Percentiles rank a stretch among this genome's conserved stretches.
Conservation (phyloP, 1,140 invertebrate genomes). For the Drosophila obscura region DNA sequence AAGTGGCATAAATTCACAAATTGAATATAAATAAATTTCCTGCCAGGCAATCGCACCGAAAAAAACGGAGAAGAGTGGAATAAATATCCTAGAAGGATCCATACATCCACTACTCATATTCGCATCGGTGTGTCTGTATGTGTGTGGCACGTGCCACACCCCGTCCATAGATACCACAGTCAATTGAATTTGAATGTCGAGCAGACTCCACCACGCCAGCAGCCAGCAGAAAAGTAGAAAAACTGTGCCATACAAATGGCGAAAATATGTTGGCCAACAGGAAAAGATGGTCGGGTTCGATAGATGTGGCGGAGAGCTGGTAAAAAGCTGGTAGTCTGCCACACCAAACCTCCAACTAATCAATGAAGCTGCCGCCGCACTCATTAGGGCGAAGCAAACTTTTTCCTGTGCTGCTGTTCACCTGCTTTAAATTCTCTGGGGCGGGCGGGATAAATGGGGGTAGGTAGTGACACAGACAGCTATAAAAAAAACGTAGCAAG, state of each 20-base stretch:
- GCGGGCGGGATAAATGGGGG: too few species aligned
- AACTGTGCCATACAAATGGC: conserved; percentile 40
- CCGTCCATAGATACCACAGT: conserved; percentile 29
- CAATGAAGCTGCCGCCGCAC: conserved; percentile 48
- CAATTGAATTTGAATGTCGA: conserved; percentile 67
- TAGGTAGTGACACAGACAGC: conserved; percentile 3
- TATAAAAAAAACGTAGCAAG: neutral
- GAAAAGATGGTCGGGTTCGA: conserved; percentile 17
- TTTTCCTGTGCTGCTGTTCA: conserved; percentile 27
- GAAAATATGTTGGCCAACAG: conserved; percentile 47
- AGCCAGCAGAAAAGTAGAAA: conserved; percentile 7
- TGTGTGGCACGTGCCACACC: conserved; percentile 61
- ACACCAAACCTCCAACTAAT: conserved; percentile 30
- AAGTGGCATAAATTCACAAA: conserved; percentile 71
- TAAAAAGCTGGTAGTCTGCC: conserved; percentile 6
- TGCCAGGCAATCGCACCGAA: conserved; percentile 52
- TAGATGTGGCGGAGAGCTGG: neutral
- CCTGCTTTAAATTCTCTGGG: conserved; percentile 53
- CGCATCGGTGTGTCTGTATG: conserved; percentile 18
- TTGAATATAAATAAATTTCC: conserved; percentile 83
- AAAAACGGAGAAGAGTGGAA: conserved; percentile 41
- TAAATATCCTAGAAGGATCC: conserved; percentile 53
- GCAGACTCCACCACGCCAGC: neutral
- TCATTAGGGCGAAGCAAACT: conserved; percentile 60
- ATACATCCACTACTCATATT: conserved; percentile 26